A percentile compares a stretch with the other conserved stretches of the same genome.
phyloP scores from a whole-genome alignment of 2,113 vertebrate species.

The Urocitellus parryii region DNA sequence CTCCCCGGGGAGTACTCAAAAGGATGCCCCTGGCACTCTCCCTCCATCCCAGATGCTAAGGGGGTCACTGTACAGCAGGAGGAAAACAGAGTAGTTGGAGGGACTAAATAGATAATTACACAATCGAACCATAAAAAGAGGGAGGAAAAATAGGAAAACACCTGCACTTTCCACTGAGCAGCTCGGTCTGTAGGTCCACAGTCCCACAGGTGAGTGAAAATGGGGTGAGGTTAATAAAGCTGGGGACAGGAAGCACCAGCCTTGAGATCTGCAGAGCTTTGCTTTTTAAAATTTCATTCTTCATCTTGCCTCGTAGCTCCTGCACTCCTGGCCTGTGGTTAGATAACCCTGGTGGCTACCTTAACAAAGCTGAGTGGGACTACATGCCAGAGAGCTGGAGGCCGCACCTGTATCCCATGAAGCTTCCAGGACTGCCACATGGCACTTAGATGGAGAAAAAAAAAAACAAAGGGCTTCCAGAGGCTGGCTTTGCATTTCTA shows the following conservation, averaged over 20 bases:
- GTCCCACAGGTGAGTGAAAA: neutral
- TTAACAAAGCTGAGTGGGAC: neutral
- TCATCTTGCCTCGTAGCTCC: neutral
- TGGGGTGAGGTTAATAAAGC: neutral
- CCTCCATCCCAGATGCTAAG: neutral
- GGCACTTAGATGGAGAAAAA: neutral
- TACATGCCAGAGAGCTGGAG: fast-evolving
- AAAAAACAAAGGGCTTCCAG: neutral
- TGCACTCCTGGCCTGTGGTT: neutral
- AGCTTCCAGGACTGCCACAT: no score
- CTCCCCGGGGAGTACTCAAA: neutral
- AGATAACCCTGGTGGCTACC: neutral
- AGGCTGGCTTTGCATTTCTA: no score
- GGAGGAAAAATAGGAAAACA: neutral
- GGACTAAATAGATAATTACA: neutral
- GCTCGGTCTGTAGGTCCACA: neutral
- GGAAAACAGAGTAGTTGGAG: neutral
- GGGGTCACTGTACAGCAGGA: neutral
- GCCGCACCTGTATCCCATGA: no score
- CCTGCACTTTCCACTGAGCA: neutral
- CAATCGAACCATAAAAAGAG: neutral
- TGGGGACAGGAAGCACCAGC: neutral
- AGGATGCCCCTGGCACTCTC: neutral
- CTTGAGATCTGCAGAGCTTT: neutral
- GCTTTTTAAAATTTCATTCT: neutral